Base-by-base conservation (phyloP, 2,888 invertebrate species). In the Mechanitis messenoides region DNA sequence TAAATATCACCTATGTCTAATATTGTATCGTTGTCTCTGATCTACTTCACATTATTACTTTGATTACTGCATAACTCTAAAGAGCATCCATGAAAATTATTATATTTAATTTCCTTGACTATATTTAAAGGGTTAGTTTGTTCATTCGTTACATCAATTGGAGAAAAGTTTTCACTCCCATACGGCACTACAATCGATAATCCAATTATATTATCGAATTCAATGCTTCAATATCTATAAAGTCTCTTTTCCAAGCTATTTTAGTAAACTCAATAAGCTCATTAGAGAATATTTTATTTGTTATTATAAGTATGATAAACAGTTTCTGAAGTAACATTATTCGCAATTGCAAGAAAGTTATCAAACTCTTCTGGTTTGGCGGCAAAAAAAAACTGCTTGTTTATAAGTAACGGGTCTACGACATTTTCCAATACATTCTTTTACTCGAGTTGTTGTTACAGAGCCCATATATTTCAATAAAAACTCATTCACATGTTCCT, bases 161-260 rank as follows among this genome's bases (percentile, higher is more conserved):
- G 77, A 6, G 71, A 70, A 33, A 68, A 69, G 59, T 83, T 62
- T 11, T 72, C 74, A 3, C 72, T 65, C 9, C 65, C 71, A 56
- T 79, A 80, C 2, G 85, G 85, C 61, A 73, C 74, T 66, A 77
- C 84, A 0, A 84, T 84, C 3, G 74, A 72, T 2, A 79, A n/a
- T 3, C 60, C 67, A 5, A 78, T 64, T 59, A 70, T 65, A 2
- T 71, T 66, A 11, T 66, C 56, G 5, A 62, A 20, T 28, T 65
- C 54, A 1, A 28, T 63, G 60, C 71, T 76, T 60, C 83, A 38
- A 85, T 69, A 58, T 85, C 75, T n/a, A 72, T 70, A 6, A 84
- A 67, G 60, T 81, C 80, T 66, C 77, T 74, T 20, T 75, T 66
- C 77, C 78, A 79, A 5, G 84, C 76, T 42, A 66, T 68, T 70